These are phyloP conservation scores for Drosophila infuscata DNA, from an alignment of 2,888 invertebrate genomes.

Conservation along the genomic window DNA sequence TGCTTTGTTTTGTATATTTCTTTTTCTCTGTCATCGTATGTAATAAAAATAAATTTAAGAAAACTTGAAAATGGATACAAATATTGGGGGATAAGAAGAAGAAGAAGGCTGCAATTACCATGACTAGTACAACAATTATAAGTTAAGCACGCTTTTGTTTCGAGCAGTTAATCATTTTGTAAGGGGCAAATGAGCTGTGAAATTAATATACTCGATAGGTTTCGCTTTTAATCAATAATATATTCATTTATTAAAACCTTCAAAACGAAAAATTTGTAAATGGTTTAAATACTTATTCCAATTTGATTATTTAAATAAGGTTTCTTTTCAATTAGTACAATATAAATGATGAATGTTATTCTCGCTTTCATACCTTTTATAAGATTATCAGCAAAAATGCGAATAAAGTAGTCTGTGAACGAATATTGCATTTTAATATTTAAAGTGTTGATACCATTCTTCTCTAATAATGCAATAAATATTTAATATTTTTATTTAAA, in stretches of 20 bases:
- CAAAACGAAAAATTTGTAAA: fast-evolving
- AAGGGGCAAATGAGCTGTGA: neutral
- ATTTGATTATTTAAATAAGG: neutral
- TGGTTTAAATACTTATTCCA: neutral
- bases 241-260: neutral
- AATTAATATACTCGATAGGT: neutral
- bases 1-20: constrained; percentile 13
- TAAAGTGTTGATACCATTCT: neutral
- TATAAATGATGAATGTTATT: neutral
- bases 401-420: neutral
- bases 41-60: constrained; percentile 3
- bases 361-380: neutral
- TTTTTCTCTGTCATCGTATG: constrained; percentile 9
- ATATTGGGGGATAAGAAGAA: neutral
- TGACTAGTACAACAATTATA: neutral
- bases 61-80: neutral
- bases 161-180: neutral
- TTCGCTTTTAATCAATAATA: neutral
- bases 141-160: neutral
- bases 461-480: neutral
- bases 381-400: neutral
- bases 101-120: neutral
- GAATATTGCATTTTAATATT: neutral
- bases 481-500: neutral
- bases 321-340: neutral